Conservation (phyloP, 2,113 vertebrate species). For the Bos taurus region DNA sequence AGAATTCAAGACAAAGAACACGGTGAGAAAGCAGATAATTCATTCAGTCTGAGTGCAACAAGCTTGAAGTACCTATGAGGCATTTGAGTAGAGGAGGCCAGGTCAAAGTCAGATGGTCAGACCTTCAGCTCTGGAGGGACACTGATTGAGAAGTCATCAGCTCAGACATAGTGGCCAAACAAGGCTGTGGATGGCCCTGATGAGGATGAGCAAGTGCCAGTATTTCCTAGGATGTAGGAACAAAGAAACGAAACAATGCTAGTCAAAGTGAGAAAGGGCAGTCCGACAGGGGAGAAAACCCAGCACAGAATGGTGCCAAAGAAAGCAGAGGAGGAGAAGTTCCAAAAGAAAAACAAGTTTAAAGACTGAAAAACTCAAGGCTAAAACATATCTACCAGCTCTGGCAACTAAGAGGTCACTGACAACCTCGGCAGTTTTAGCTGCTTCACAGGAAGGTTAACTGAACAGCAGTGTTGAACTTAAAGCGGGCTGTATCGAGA, state of each 20-base stretch:
- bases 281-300: not conserved
- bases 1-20: not conserved
- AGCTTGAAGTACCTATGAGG: not conserved
- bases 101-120: not conserved
- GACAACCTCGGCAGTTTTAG: not conserved
- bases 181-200: not conserved
- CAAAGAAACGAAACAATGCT: not conserved
- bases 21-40: not conserved
- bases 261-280: not conserved
- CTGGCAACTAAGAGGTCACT: not conserved
- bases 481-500: rapidly evolving
- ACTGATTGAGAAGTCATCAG: not conserved
- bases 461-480: not conserved
- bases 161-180: not conserved
- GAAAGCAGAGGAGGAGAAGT: not conserved
- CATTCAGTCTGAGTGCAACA: not conserved
- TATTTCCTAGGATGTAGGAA: not conserved
- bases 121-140: not conserved
- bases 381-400: not conserved
- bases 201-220: not conserved
- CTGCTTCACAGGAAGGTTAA: not conserved
- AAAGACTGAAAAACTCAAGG: not conserved
- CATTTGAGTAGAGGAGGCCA: not conserved
- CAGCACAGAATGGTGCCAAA: not conserved
- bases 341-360: not conserved